phyloP scores from a whole-genome alignment of 2,113 vertebrate species.

The Arothron firmamentum region DNA sequence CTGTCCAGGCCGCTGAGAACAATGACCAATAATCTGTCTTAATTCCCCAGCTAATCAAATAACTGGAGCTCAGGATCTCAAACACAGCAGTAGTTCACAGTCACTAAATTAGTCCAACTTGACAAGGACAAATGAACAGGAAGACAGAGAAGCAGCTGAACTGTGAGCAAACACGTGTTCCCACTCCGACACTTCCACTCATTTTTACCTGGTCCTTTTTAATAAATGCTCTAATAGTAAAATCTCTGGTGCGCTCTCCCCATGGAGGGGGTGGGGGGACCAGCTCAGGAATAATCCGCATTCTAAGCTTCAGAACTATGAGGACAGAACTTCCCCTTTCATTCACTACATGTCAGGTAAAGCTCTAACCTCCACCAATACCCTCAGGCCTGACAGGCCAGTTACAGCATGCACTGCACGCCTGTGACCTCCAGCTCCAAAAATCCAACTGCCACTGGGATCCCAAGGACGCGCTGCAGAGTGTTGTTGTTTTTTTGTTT shows the following conservation, averaged over 20 bases:
- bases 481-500: too few relatives aligned
- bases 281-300: slow-evolving; percentile 30
- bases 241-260: slow-evolving; percentile 25
- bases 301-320: slow-evolving; percentile 41
- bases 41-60: slow-evolving; percentile 69
- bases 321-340: slow-evolving; percentile 49
- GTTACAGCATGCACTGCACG: slow-evolving; percentile 7
- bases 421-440: slow-evolving; percentile 2
- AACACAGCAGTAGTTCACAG: slow-evolving; percentile 24
- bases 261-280: slow-evolving; percentile 2
- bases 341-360: slow-evolving; percentile 24
- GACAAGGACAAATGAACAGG: slow-evolving; percentile 10
- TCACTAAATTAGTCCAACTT: slow-evolving; percentile 24
- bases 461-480: background rate
- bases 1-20: slow-evolving; percentile 51
- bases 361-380: slow-evolving; percentile 22
- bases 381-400: slow-evolving; percentile 15
- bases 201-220: too few relatives aligned
- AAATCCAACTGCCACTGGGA: background rate
- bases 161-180: background rate
- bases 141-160: slow-evolving; percentile 13
- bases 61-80: slow-evolving; percentile 30
- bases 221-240: too few relatives aligned
- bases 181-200: too few relatives aligned
- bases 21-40: slow-evolving; percentile 68